Percentiles rank a stretch among this genome's conserved stretches.
Conservation (phyloP, 2,888 invertebrate genomes). For the Diplolepis rosae region DNA sequence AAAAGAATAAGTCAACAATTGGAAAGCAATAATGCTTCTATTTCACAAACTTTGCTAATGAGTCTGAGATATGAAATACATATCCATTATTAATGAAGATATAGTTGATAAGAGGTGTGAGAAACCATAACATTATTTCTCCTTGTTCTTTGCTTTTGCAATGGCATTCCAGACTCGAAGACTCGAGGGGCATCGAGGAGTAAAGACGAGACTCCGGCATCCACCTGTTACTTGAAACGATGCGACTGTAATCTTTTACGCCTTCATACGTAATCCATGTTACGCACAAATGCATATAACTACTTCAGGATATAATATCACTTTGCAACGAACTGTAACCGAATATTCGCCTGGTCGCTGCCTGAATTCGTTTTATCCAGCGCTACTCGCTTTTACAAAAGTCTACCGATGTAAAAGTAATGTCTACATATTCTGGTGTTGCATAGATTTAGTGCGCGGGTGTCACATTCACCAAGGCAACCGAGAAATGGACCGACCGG, state of each 20-base stretch:
- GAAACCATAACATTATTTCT: neutral
- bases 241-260: neutral
- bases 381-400: neutral
- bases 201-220: neutral
- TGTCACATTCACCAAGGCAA: slow-evolving; percentile 16
- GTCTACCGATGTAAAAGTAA: slow-evolving; percentile 2
- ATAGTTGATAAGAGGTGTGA: neutral
- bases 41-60: neutral
- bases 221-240: slow-evolving; percentile 3
- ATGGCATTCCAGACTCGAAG: neutral
- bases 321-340: slow-evolving; percentile 6
- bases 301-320: neutral
- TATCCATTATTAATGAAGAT: neutral
- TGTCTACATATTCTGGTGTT: neutral
- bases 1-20: neutral
- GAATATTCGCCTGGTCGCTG: neutral
- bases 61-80: neutral
- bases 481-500: neutral
- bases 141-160: neutral
- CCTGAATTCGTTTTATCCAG: neutral
- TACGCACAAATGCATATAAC: neutral
- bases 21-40: neutral
- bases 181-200: too few relatives aligned
- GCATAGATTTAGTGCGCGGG: slow-evolving; percentile 22
- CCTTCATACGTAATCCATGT: neutral